Evolutionary conservation across 2,888 invertebrate species (phyloP).

Genomic region (Cerceris ruficornis): DNA sequence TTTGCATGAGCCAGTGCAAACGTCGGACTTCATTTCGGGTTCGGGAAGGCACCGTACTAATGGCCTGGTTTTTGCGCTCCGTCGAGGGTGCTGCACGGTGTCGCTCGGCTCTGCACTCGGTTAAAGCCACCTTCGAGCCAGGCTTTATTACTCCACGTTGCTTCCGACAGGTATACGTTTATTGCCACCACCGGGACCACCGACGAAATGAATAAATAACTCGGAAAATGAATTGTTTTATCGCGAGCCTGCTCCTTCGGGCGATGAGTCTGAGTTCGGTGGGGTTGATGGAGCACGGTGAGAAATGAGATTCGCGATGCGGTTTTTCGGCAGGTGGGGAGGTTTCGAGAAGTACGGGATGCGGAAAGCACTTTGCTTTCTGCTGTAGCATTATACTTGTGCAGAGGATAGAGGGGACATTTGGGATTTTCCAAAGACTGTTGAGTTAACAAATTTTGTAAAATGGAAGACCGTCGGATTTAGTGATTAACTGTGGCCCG

Average conservation of each 20-base stretch:
- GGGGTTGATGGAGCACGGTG: too few relatives aligned
- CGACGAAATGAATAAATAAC: conserved; percentile 58
- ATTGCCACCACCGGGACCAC: neutral
- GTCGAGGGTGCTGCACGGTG: conserved; percentile 33
- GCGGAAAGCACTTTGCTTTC: too few relatives aligned
- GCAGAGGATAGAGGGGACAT: too few relatives aligned
- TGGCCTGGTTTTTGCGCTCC: conserved; percentile 53
- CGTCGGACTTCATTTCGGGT: conserved; percentile 63
- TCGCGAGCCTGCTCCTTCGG: neutral
- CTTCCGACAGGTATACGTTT: conserved; percentile 15
- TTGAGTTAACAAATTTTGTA: too few relatives aligned
- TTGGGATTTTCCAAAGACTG: too few relatives aligned
- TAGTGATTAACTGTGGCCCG: too few relatives aligned
- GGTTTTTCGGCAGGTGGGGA: too few relatives aligned
- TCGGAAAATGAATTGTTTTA: conserved; percentile 22
- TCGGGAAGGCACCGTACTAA: conserved; percentile 45
- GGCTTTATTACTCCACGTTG: conserved; percentile 39
- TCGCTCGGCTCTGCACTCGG: conserved; percentile 20
- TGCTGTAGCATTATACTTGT: too few relatives aligned
- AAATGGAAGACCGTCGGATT: too few relatives aligned
- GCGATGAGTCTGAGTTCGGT: too few relatives aligned
- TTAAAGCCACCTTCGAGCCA: conserved; percentile 26
- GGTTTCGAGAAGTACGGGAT: too few relatives aligned
- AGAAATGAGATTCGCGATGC: neutral
- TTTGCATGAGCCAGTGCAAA: conserved; percentile 66